Base-by-base conservation (phyloP, 1,140 invertebrate genomes). In the Globodera rostochiensis region DNA sequence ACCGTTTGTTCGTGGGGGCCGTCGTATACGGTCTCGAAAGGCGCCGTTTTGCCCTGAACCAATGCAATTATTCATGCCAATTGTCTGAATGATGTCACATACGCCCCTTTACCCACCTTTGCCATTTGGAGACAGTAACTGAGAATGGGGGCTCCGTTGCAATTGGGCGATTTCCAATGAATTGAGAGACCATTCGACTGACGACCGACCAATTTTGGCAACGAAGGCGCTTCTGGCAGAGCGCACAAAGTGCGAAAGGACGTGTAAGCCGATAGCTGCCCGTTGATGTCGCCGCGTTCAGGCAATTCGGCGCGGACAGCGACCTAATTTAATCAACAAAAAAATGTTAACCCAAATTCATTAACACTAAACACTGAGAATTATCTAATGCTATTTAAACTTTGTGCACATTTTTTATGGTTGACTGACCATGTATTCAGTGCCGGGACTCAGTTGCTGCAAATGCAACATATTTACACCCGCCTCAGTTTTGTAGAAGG, bases 221-320 rank as follows among this genome's bases (percentile, higher is more conserved):
- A 36, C 36, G 64, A 60, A 47, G 87, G 87, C 8, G 80, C 3
- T 4, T 89, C 88, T 4, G 88, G 87, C 13, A 64, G 21, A 13
- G 71, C 25, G 21, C 75, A 53, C 11, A 60, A 49, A 13, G 87
- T 88, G 46, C 84, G 80, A 70, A 88, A 88, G 45, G 64, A 25
- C 19, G 82, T 79, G 15, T 88, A 76, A 13, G 77, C 21, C 15
- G 88, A 88, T 6, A 70, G 83, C 47, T 87, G 81, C 3, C 87
- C 87, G 70, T 74, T 47, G n/a, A 88, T 60, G 45, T 81, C 84
- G 21, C 88, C 84, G 21, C 88, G 83, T 73, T 87, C 88, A 13
- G 86, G 83, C 50, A 88, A 74, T 36, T 75, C 80, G 8, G 87
- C 87, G 6, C 87, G 78, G 57, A 89, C 77, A 45, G 71, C 75